A percentile compares a stretch with the other conserved stretches of the same genome.
phyloP scores from a whole-genome alignment of 1,140 invertebrate species.

The Tetragonula clypearis region DNA sequence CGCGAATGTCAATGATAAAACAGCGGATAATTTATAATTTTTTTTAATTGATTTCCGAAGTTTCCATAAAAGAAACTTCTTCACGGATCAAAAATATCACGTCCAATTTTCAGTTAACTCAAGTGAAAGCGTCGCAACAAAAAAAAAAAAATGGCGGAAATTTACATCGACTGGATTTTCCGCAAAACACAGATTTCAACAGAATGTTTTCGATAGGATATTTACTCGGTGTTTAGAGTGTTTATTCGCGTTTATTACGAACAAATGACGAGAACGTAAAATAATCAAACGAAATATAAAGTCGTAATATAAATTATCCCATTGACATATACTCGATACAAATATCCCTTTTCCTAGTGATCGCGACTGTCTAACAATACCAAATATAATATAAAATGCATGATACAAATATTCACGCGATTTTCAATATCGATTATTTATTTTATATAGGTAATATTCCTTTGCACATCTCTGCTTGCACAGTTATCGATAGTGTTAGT shows the following conservation, averaged over 20 bases:
- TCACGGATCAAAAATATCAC: no score
- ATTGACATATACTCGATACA: not conserved
- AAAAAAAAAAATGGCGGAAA: not conserved
- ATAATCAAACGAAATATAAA: not conserved
- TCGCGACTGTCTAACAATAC: not conserved
- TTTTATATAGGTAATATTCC: constrained; percentile 1
- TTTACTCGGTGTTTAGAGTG: not conserved
- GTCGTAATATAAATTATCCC: not conserved
- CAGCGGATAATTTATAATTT: no score
- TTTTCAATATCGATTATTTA: constrained; percentile 2
- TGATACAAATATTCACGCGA: not conserved
- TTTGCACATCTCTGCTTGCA: not conserved
- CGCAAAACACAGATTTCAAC: not conserved
- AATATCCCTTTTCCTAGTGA: not conserved
- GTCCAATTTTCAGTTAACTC: not conserved
- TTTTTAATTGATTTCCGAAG: no score
- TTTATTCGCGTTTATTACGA: not conserved
- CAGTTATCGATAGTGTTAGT: not conserved
- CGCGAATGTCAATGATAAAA: not conserved
- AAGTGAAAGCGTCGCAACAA: not conserved
- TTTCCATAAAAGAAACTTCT: not conserved
- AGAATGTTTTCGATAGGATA: not conserved
- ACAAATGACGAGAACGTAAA: not conserved
- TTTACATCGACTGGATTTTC: no score
- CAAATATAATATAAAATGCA: not conserved